These are phyloP conservation scores for Brachymystax lenok DNA, from an alignment of 2,797 vertebrate genomes.

Conservation along the genomic window DNA sequence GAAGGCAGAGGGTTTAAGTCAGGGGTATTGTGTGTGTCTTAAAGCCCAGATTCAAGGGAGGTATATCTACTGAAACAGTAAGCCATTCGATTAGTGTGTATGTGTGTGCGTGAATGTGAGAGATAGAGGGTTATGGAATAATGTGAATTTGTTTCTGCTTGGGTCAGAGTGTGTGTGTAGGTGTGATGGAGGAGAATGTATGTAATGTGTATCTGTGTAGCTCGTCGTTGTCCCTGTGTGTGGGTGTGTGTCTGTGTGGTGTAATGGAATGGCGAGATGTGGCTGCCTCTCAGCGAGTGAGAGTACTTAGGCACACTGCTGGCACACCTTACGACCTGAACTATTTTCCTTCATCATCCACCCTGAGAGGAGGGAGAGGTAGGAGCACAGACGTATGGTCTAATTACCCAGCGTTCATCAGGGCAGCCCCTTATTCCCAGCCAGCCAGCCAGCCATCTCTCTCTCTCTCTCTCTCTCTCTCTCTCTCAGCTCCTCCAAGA, in stretches of 20 bases:
- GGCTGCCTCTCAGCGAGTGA: constrained; percentile 14
- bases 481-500: constrained; percentile 25
- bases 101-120: not conserved
- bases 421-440: not conserved
- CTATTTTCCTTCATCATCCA: constrained; percentile 11
- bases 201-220: not conserved
- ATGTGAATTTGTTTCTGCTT: constrained; percentile 16
- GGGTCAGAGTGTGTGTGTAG: not conserved
- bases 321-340: constrained; percentile 8
- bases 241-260: not conserved
- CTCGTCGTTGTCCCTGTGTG: not conserved
- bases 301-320: constrained; percentile 14
- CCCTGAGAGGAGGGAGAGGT: not conserved
- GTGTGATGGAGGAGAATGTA: not conserved
- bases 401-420: constrained; percentile 12
- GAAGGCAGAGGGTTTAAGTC: constrained; percentile 33
- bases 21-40: constrained; percentile 50
- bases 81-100: constrained; percentile 45
- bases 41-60: constrained; percentile 58
- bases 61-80: constrained; percentile 59
- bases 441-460: not conserved
- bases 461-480: not conserved
- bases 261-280: not conserved
- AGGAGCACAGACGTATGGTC: not conserved
- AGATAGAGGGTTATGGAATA: constrained; percentile 12